Percentiles rank a stretch among this genome's conserved stretches.
These are phyloP conservation scores for Dicrostonyx torquatus DNA, from an alignment of 2,797 vertebrate species.

Conservation along the genomic window DNA sequence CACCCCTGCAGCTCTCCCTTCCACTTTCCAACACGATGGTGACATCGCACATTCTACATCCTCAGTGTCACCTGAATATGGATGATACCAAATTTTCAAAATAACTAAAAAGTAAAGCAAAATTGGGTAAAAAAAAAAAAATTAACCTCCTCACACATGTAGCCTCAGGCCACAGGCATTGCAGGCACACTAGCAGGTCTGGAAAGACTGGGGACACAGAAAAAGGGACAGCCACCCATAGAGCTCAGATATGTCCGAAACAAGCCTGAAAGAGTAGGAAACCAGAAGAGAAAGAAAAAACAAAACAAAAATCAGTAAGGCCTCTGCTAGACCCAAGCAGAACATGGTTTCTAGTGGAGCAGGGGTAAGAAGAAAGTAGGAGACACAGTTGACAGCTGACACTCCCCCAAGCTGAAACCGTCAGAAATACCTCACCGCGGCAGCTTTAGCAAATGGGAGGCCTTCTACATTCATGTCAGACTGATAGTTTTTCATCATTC, in stretches of 20 bases:
- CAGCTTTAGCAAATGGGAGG: neutral
- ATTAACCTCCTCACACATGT: neutral
- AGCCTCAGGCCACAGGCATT: too few species aligned
- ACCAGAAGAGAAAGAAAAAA: neutral
- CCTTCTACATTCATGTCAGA: neutral
- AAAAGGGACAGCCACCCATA: neutral
- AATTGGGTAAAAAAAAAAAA: too few species aligned
- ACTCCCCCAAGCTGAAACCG: neutral
- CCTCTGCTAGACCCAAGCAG: neutral
- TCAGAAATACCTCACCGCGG: neutral
- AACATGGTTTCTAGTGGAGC: neutral
- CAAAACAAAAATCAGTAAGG: neutral
- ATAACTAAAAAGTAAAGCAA: neutral
- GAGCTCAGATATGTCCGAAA: neutral
- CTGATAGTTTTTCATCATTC: neutral
- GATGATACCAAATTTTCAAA: neutral
- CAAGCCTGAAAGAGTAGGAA: neutral
- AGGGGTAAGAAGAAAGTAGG: neutral
- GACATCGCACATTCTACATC: neutral
- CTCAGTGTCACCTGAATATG: neutral
- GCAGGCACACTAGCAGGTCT: neutral
- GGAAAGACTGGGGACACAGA: neutral
- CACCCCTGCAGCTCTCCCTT: neutral
- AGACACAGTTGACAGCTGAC: neutral
- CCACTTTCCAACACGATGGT: neutral